Percentiles rank a stretch among this genome's conserved stretches.
These are phyloP conservation scores for Polylopha cassiicola DNA, from an alignment of 2,888 invertebrate genomes.

Conservation along the genomic window DNA sequence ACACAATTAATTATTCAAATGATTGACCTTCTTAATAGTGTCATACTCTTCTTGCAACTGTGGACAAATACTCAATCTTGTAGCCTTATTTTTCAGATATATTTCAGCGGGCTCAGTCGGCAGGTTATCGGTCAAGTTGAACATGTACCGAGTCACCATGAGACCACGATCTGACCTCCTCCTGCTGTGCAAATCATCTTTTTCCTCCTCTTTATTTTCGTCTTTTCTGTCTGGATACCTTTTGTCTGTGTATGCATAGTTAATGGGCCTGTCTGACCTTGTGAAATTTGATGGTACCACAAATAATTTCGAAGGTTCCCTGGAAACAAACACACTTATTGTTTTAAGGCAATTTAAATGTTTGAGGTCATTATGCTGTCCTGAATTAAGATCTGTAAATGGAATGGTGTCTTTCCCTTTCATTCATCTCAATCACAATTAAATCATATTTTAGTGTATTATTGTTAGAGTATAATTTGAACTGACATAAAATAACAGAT, in stretches of 20 bases:
- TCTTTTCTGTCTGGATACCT: conserved; percentile 37
- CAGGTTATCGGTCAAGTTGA: conserved; percentile 78
- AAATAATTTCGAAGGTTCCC: conserved; percentile 75
- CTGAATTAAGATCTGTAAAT: no score
- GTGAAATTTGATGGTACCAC: conserved; percentile 88
- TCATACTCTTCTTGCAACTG: conserved; percentile 60
- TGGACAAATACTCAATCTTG: conserved; percentile 57
- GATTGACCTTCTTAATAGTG: conserved; percentile 62
- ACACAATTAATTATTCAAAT: neutral
- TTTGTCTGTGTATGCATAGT: conserved; percentile 58
- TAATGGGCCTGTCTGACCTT: conserved; percentile 81
- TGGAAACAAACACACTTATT: conserved; percentile 30
- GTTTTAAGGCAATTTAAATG: neutral
- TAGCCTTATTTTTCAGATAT: conserved; percentile 74
- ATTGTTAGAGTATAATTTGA: no score
- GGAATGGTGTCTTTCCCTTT: no score
- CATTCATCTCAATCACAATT: no score
- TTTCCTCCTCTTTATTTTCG: conserved; percentile 36
- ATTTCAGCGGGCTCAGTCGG: conserved; percentile 79
- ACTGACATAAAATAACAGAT: neutral
- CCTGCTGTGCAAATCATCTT: conserved; percentile 48
- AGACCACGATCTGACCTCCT: conserved; percentile 44
- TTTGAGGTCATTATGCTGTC: no score
- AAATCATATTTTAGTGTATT: no score
- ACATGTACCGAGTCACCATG: conserved; percentile 79